phyloP scores from a whole-genome alignment of 2,113 vertebrate species.

The Trichomycterus rosablanca region DNA sequence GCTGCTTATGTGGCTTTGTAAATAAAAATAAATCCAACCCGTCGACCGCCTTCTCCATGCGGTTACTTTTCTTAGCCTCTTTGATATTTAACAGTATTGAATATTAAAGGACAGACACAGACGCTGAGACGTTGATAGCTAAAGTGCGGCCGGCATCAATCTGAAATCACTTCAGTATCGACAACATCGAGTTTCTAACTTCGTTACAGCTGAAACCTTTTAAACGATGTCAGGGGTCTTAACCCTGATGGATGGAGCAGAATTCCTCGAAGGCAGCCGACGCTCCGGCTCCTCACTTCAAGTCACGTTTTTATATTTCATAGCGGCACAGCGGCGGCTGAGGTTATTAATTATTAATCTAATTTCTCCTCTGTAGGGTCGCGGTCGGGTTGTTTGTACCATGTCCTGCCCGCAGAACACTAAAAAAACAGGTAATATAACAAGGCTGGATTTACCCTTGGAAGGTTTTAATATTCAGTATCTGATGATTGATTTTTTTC shows the following conservation, averaged over 20 bases:
- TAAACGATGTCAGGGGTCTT: neutral
- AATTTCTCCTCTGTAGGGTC: too few species aligned
- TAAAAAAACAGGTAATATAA: too few species aligned
- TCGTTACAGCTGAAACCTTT: constrained; percentile 10
- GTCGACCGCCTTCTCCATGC: neutral
- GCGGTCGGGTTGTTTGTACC: too few species aligned
- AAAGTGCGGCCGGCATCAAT: neutral
- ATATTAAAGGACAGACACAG: neutral
- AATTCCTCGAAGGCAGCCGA: neutral
- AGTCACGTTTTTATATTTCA: too few species aligned
- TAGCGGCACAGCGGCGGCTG: too few species aligned
- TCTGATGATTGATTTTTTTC: too few species aligned
- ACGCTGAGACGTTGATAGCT: neutral
- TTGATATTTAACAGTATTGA: constrained; percentile 18
- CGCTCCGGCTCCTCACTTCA: neutral
- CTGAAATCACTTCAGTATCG: constrained; percentile 19
- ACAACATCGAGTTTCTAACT: constrained; percentile 19
- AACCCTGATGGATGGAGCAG: neutral
- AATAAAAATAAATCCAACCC: too few species aligned
- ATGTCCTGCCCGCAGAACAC: too few species aligned
- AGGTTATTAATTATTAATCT: too few species aligned
- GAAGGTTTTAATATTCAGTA: too few species aligned
- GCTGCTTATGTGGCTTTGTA: too few species aligned
- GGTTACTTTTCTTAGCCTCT: neutral
- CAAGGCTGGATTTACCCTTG: too few species aligned